Evolutionary conservation across 64 coral and sea anemone genomes (phyloP).

Genomic region (Actinia tenebrosa): DNA sequence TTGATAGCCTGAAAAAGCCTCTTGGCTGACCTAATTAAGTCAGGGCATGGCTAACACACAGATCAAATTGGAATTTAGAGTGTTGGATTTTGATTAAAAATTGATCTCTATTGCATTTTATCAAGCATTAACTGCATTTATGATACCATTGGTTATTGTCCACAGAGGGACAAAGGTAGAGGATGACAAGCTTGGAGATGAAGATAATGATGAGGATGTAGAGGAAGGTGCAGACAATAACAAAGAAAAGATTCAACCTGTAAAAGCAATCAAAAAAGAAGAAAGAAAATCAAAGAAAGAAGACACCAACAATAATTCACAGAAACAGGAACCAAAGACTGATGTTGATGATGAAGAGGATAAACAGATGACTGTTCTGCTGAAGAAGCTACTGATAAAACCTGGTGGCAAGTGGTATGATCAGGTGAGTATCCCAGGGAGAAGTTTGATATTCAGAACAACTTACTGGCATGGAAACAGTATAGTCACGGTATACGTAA

Average conservation of each 20-base stretch:
- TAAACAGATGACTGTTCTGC: constrained; percentile 4
- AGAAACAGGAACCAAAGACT: neutral
- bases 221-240: neutral
- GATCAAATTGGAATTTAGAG: no score
- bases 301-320: neutral
- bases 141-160: neutral
- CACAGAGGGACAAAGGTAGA: neutral
- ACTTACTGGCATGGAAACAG: no score
- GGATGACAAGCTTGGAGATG: neutral
- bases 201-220: neutral
- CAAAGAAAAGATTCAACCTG: neutral
- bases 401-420: constrained; percentile 88
- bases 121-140: no score
- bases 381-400: constrained; percentile 48
- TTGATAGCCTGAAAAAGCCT: no score
- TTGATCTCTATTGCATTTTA: no score
- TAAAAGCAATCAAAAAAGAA: no score
- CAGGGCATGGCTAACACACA: no score
- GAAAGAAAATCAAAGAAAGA: neutral
- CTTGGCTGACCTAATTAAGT: no score
- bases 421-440: constrained; percentile 33
- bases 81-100: no score
- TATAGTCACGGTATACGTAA: no score
- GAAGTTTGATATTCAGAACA: no score
- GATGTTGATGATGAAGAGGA: neutral